Conservation (phyloP, 2,888 invertebrate species). For the Acanthococcus lagerstroemiae region DNA sequence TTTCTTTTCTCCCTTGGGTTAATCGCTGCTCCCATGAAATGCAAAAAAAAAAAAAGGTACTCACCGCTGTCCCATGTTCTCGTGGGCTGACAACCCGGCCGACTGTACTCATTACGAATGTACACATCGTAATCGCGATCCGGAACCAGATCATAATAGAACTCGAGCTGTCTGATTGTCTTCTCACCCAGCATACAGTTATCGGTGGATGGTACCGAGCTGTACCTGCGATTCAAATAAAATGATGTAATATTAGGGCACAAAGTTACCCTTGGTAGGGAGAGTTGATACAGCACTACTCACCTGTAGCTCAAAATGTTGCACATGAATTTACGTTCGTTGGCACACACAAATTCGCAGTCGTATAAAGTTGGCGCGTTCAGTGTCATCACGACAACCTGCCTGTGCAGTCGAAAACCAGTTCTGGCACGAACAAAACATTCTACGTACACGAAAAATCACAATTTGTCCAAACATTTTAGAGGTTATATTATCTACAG, state of each 20-base stretch:
- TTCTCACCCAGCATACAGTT: conserved; percentile 69
- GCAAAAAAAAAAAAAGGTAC: conserved; percentile 31
- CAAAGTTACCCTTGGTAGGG: not conserved
- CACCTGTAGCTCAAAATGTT: conserved; percentile 67
- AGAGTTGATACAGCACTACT: conserved; percentile 12
- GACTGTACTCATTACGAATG: conserved; percentile 54
- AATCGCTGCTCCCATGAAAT: too few relatives aligned
- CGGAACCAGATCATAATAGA: conserved; percentile 62
- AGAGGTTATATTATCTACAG: too few relatives aligned
- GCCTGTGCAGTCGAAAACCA: conserved; percentile 62
- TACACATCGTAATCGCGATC: conserved; percentile 70
- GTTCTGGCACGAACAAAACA: conserved; percentile 64
- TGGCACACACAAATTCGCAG: conserved; percentile 64
- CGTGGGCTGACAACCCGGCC: conserved; percentile 36
- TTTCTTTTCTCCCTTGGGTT: too few relatives aligned
- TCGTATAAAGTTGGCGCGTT: conserved; percentile 59
- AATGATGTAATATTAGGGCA: too few relatives aligned
- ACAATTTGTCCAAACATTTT: too few relatives aligned
- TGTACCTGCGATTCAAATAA: too few relatives aligned
- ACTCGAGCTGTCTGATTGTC: conserved; percentile 57
- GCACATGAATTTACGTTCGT: conserved; percentile 60
- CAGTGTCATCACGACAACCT: conserved; percentile 55
- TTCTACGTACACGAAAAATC: conserved; percentile 43
- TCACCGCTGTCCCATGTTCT: conserved; percentile 42
- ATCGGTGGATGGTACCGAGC: conserved; percentile 50